A percentile compares a stretch with the other conserved stretches of the same genome.
These are phyloP conservation scores for Sarcophaga subvicina DNA, from an alignment of 2,888 invertebrate species.

Conservation along the genomic window DNA sequence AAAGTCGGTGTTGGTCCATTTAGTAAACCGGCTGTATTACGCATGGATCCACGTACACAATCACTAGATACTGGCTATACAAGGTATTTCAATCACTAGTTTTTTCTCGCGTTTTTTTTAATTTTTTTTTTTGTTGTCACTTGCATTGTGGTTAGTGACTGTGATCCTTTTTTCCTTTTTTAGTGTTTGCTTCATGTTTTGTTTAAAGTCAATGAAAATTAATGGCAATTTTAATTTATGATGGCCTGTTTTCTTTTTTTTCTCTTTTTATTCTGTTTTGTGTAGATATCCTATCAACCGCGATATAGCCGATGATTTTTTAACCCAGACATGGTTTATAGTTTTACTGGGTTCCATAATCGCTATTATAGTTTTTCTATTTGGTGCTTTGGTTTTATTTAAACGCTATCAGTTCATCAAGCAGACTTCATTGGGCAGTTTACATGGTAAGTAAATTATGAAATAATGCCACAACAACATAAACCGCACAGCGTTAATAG, in stretches of 20 bases:
- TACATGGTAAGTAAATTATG: slow-evolving; percentile 81
- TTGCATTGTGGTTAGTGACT: background rate
- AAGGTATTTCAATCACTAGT: slow-evolving; percentile 70
- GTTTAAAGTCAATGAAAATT: slow-evolving; percentile 2
- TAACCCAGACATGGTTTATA: slow-evolving; percentile 95
- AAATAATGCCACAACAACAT: background rate
- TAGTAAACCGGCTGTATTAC: slow-evolving; percentile 86
- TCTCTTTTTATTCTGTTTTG: slow-evolving; percentile 19
- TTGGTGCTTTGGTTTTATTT: slow-evolving; percentile 91
- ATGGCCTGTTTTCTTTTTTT: slow-evolving; percentile 12
- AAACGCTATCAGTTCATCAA: slow-evolving; percentile 87
- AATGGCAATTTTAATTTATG: background rate
- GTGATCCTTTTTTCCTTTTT: background rate
- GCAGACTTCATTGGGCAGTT: slow-evolving; percentile 86
- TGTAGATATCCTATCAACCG: slow-evolving; percentile 83
- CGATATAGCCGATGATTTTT: slow-evolving; percentile 86
- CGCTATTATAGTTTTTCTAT: slow-evolving; percentile 91
- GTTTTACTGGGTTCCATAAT: slow-evolving; percentile 92
- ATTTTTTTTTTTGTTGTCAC: slow-evolving; percentile 7
- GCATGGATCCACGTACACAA: slow-evolving; percentile 84
- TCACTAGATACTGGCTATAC: slow-evolving; percentile 82
- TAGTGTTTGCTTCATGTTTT: background rate
- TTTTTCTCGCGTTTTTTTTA: background rate
- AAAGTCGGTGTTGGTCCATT: slow-evolving; percentile 91
- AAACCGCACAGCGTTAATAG: too few relatives aligned